Percentiles rank a stretch among this genome's conserved stretches.
phyloP scores from a whole-genome alignment of 2,797 vertebrate genomes.

The Erpetoichthys calabaricus region DNA sequence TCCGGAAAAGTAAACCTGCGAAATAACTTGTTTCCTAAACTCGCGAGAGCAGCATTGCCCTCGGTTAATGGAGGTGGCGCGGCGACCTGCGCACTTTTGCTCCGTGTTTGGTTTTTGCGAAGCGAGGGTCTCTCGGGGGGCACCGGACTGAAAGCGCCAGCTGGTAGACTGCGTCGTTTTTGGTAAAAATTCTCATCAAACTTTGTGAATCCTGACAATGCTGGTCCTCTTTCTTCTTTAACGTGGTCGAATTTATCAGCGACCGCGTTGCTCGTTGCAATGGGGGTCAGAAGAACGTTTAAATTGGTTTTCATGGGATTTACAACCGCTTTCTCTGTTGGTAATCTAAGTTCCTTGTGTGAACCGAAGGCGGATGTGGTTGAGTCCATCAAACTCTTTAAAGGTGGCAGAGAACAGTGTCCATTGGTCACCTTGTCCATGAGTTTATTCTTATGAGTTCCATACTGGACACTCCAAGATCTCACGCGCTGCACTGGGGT shows the following conservation, averaged over 20 bases:
- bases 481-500: conserved; percentile 21
- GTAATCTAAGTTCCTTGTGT: conserved; percentile 6
- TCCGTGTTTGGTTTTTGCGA: conserved; percentile 26
- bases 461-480: not conserved
- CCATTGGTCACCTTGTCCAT: not conserved
- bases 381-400: conserved; percentile 7
- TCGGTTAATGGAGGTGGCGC: conserved; percentile 7
- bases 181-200: conserved; percentile 43
- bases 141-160: conserved; percentile 25
- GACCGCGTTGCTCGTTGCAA: conserved; percentile 16
- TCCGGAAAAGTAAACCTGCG: conserved; percentile 49
- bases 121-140: conserved; percentile 27
- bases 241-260: conserved; percentile 9
- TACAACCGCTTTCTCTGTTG: conserved; percentile 3
- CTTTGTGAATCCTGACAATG: conserved; percentile 11
- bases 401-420: conserved; percentile 14
- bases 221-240: conserved; percentile 1
- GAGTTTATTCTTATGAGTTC: conserved; percentile 5
- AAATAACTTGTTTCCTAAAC: conserved; percentile 37
- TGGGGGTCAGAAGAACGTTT: conserved; percentile 35
- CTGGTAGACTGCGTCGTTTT: conserved; percentile 49
- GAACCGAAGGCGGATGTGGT: not conserved
- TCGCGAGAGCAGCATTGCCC: conserved; percentile 22
- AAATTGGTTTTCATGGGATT: conserved; percentile 4
- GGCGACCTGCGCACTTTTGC: conserved; percentile 11